These are phyloP conservation scores for Orgyia antiqua DNA, from an alignment of 2,888 invertebrate genomes.

Conservation along the genomic window DNA sequence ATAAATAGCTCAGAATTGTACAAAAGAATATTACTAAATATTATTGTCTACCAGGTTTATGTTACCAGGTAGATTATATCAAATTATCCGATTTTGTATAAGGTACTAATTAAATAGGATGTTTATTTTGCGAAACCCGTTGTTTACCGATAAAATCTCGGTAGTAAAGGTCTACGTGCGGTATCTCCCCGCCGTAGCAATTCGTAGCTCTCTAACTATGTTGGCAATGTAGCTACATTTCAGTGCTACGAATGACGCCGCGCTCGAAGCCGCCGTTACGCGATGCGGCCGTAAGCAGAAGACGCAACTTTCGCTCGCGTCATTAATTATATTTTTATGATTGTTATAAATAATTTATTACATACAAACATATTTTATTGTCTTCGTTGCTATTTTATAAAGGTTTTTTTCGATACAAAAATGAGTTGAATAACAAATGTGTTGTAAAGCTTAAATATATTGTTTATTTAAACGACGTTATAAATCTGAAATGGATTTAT, in stretches of 20 bases:
- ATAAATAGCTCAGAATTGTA: too few relatives aligned
- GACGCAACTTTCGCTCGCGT: constrained; percentile 46
- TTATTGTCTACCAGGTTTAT: too few relatives aligned
- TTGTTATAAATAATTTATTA: constrained; percentile 44
- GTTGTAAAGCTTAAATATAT: too few relatives aligned
- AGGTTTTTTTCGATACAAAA: neutral
- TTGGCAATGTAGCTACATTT: constrained; percentile 33
- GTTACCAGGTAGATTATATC: too few relatives aligned
- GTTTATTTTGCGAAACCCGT: constrained; percentile 16
- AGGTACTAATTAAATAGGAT: too few relatives aligned
- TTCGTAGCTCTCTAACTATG: constrained; percentile 30
- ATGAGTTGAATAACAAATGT: too few relatives aligned
- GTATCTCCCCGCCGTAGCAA: constrained; percentile 24
- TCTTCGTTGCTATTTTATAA: constrained; percentile 2
- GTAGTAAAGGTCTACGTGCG: constrained; percentile 10
- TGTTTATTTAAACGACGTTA: too few relatives aligned
- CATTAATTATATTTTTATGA: constrained; percentile 57
- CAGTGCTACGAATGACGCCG: constrained; percentile 58
- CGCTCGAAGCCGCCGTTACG: constrained; percentile 45
- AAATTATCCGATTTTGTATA: too few relatives aligned
- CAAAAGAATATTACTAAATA: too few relatives aligned
- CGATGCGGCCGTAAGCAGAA: constrained; percentile 29
- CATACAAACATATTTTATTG: constrained; percentile 6
- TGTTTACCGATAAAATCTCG: constrained; percentile 21
- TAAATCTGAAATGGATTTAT: too few relatives aligned